Conservation (phyloP, 2,113 vertebrate species). For the Ceratotherium simum region DNA sequence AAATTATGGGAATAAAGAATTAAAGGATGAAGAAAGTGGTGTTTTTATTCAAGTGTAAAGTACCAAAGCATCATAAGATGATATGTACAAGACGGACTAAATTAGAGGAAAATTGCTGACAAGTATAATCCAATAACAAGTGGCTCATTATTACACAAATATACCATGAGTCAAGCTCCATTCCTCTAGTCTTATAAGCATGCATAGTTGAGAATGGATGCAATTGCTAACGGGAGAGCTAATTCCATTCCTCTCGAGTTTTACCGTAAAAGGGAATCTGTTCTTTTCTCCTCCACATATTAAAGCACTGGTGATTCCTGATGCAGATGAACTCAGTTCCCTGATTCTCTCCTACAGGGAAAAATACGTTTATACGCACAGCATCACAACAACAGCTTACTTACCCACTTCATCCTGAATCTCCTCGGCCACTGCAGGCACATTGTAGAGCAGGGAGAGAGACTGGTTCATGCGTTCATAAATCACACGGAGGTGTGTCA, state of each 20-base stretch:
- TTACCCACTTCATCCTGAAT: slow-evolving; percentile 99
- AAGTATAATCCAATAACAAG: not conserved
- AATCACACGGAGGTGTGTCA: slow-evolving; percentile 98
- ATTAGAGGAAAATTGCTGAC: not conserved
- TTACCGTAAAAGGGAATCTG: not conserved
- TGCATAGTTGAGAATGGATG: not conserved
- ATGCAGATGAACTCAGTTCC: not conserved
- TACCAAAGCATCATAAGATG: not conserved
- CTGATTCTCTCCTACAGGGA: not conserved
- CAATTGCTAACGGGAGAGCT: not conserved
- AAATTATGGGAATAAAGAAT: not conserved
- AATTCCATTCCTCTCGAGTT: not conserved
- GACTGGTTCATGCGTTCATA: slow-evolving; percentile 99
- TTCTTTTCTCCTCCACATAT: not conserved
- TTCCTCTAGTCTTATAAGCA: no score
- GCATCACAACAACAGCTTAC: slow-evolving; percentile 63
- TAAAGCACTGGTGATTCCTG: not conserved
- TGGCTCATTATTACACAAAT: not conserved
- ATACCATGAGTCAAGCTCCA: not conserved
- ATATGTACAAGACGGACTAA: not conserved
- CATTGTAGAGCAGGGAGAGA: slow-evolving; percentile 97
- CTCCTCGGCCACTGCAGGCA: slow-evolving; percentile 95
- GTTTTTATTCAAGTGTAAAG: not conserved
- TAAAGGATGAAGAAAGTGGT: not conserved
- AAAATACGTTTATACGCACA: not conserved